Conservation (phyloP, 1,140 invertebrate species). For the Atta cephalotes region DNA sequence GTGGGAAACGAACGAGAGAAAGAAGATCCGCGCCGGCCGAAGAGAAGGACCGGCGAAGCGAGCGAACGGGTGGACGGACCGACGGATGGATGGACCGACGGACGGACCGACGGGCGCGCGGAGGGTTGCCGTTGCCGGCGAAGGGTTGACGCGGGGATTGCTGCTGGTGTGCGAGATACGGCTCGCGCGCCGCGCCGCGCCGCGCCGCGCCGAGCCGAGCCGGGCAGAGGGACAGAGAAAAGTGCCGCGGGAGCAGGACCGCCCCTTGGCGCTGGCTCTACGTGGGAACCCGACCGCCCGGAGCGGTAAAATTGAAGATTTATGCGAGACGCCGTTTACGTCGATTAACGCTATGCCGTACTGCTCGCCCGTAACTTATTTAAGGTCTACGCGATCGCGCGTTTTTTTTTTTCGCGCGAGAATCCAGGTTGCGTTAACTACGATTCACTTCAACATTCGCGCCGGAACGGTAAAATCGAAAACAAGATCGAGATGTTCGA, state of each 20-base stretch:
- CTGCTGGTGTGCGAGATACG: slow-evolving; percentile 56
- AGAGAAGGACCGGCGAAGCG: slow-evolving; percentile 54
- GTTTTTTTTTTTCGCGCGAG: slow-evolving; percentile 10
- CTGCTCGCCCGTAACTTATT: slow-evolving; percentile 53
- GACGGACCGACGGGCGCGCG: slow-evolving; percentile 45
- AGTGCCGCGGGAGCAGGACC: slow-evolving; percentile 62
- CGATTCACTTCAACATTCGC: not conserved
- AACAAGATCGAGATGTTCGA: not conserved
- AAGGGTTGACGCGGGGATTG: slow-evolving; percentile 55
- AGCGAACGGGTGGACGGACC: slow-evolving; percentile 15
- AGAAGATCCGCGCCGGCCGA: slow-evolving; percentile 42
- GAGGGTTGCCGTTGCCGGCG: slow-evolving; percentile 5
- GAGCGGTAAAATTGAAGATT: slow-evolving; percentile 70
- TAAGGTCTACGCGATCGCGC: slow-evolving; percentile 24
- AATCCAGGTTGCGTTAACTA: not conserved
- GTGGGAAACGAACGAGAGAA: slow-evolving; percentile 54
- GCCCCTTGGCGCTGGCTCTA: slow-evolving; percentile 57
- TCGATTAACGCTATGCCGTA: slow-evolving; percentile 56
- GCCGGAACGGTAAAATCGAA: not conserved
- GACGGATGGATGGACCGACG: slow-evolving; percentile 24
- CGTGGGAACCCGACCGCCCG: slow-evolving; percentile 22
- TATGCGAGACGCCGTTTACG: slow-evolving; percentile 63
- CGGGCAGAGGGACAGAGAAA: slow-evolving; percentile 68
- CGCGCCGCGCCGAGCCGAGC: not conserved
- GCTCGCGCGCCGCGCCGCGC: not conserved